Base-by-base conservation (phyloP, 1,140 invertebrate species). In the Diplogasteroides magnus region DNA sequence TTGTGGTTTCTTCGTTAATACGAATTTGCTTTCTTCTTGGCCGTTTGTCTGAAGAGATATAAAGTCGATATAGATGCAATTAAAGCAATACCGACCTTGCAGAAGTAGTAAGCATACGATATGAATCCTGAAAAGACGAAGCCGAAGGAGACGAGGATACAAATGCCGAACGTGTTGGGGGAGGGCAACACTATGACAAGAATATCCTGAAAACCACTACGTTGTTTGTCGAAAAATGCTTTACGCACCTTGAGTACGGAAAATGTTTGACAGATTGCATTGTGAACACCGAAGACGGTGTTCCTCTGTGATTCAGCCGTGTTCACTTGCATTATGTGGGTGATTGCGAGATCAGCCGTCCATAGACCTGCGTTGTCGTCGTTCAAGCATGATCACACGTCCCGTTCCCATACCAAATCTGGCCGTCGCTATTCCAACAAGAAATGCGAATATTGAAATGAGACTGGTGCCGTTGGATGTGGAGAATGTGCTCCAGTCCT, bases 271-370 rank as follows among this genome's bases (percentile, higher is more conserved):
- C 78, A 78, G 19, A 80, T 56, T 0, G 86, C 86, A 62, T 80
- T 84, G 74, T 88, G 88, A 27, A 88, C 86, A 2, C 87, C 87
- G 74, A 85, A 85, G 0, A 88, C 83, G 15, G 85, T 81, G 6
- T 87, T 87, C 28, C 88, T 73, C 67, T 87, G 81, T 14, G 72
- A 74, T 71, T 88, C 87, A 15, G 74, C 74, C 3, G 88, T 84
- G 13, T 77, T 77, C 74, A 88, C 86, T 77, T 88, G 85, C 74
- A 88, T 83, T n/a, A 88, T 81, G 76, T 88, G 88, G 27, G 86
- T 87, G 15, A 88, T 84, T 1, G 84, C 82, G n/a, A 88, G 75
- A 78, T 88, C 88, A 2, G 86, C 83, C 57, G 87, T 81, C 88
- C 87, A 88, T 15, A 88, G 73, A 56, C 85, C 85, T 75, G 23